Evolutionary conservation across 1,140 invertebrate genomes (phyloP), one percentile per base, ranked within the genome.

Genomic region (Dreissena polymorpha): DNA sequence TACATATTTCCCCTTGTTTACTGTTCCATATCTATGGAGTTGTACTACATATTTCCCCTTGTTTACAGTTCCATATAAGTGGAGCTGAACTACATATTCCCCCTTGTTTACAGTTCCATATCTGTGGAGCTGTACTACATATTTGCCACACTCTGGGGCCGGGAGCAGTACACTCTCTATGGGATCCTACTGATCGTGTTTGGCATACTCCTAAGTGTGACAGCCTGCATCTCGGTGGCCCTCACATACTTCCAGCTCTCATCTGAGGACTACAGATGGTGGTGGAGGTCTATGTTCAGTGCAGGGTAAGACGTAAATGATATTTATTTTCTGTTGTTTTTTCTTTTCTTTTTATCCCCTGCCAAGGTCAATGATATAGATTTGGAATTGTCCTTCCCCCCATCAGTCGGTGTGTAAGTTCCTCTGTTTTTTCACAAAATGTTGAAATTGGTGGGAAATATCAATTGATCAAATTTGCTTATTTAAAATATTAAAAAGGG

Each of bases 61-160:
- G 39, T 8, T 39, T 8, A 39, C 39, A 39, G 39, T 39, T 39
- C n/a, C n/a, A n/a, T n/a, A n/a, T n/a, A n/a, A n/a, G n/a, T n/a
- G n/a, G n/a, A 39, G 39, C 39, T 2, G 39, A 39, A 39, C 39
- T 39, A n/a, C 39, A 5, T 39, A 8, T 39, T 39, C 8, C 39
- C 39, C 39, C 39, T 39, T 73, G 81, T 50, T 87, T 89, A 50
- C 91, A 94, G 94, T 91, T 94, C 94, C 29, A 94, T 94, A 39
- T 94, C 94, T 27, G 94, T 94, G 27, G 94, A 94, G 87, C 87
- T 94, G 83, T 94, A 94, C 85, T 94, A 94, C 87, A 94, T 94
- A 73, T 94, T 94, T 91, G 93, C 94, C 67, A 94, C 94, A 0
- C 86, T 94, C 10, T 94, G 94, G 94, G 94, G 94, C 8, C 89